Evolutionary conservation across 2,797 vertebrate genomes (phyloP).

Genomic region (Eupleurogrammus muticus): DNA sequence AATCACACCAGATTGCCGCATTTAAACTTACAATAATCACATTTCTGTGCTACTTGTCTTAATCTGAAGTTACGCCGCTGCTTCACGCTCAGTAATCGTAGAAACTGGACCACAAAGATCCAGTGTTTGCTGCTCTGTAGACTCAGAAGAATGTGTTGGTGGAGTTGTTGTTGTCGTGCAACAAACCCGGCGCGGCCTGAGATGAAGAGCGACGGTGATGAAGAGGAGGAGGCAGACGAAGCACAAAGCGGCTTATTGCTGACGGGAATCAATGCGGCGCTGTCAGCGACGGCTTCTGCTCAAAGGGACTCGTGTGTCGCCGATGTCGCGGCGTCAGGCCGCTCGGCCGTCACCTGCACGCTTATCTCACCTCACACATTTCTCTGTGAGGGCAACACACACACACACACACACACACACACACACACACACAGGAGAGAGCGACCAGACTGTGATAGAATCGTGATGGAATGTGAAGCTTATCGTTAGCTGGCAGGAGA

Average conservation of each 20-base stretch:
- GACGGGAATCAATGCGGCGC: constrained; percentile 58
- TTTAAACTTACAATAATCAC: too few relatives aligned
- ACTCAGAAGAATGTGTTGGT: background rate
- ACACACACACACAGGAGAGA: constrained; percentile 16
- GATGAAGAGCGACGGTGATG: constrained; percentile 20
- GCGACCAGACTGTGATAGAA: constrained; percentile 63
- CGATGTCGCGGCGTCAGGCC: constrained; percentile 14
- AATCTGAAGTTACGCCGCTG: too few relatives aligned
- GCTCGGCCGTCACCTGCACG: constrained; percentile 36
- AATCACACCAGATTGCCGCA: too few relatives aligned
- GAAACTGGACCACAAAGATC: background rate
- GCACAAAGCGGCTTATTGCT: constrained; percentile 48
- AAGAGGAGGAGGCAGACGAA: constrained; percentile 3
- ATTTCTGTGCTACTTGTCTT: too few relatives aligned
- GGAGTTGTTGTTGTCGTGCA: background rate
- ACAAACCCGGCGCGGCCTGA: background rate
- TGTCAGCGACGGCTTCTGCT: constrained; percentile 17
- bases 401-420: constrained; percentile 5
- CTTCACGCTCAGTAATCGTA: background rate
- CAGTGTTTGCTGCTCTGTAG: constrained; percentile 3
- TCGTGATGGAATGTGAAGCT: constrained; percentile 71
- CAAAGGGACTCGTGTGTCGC: constrained; percentile 32
- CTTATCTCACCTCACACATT: constrained; percentile 51
- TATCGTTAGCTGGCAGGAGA: constrained; percentile 63
- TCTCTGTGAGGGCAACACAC: constrained; percentile 13